Percentiles rank a stretch among this genome's conserved stretches.
Conservation (phyloP, 2,113 vertebrate genomes). For the Myrmophylax atrothorax region DNA sequence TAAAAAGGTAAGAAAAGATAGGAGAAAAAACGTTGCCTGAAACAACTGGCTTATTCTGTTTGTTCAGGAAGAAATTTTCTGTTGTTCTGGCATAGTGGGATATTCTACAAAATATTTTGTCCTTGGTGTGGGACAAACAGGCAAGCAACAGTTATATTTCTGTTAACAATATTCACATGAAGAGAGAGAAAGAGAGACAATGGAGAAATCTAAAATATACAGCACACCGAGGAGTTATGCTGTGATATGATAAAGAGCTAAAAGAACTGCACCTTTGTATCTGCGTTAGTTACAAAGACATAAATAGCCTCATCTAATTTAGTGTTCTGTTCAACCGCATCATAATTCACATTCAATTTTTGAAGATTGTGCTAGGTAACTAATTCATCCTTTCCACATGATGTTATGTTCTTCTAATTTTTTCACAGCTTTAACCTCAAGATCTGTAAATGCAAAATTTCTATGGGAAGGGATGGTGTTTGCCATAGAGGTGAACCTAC, state of each 20-base stretch:
- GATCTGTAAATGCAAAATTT: not conserved
- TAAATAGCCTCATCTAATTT: not conserved
- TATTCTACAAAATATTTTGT: not conserved
- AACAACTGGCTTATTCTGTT: not conserved
- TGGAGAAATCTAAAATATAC: not conserved
- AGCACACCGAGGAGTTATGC: not conserved
- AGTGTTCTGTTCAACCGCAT: not conserved
- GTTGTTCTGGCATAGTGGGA: not conserved
- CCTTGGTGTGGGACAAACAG: not conserved
- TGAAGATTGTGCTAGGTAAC: slow-evolving; percentile 7
- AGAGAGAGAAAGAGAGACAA: not conserved
- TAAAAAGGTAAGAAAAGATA: not conserved
- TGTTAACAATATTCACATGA: not conserved
- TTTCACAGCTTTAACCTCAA: slow-evolving; percentile 3
- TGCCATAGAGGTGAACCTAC: slow-evolving; percentile 10
- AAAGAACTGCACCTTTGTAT: not conserved
- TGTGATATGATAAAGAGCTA: not conserved
- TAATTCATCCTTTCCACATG: slow-evolving; percentile 4
- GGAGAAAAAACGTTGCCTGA: not conserved
- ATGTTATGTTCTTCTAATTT: slow-evolving; percentile 34
- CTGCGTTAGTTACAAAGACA: not conserved
- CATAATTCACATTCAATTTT: not conserved
- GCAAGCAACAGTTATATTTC: not conserved
- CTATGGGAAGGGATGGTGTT: not conserved
- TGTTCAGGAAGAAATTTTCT: not conserved